These are phyloP conservation scores for Pomatorhinus ruficollis DNA, from an alignment of 2,113 vertebrate genomes.

Conservation along the genomic window DNA sequence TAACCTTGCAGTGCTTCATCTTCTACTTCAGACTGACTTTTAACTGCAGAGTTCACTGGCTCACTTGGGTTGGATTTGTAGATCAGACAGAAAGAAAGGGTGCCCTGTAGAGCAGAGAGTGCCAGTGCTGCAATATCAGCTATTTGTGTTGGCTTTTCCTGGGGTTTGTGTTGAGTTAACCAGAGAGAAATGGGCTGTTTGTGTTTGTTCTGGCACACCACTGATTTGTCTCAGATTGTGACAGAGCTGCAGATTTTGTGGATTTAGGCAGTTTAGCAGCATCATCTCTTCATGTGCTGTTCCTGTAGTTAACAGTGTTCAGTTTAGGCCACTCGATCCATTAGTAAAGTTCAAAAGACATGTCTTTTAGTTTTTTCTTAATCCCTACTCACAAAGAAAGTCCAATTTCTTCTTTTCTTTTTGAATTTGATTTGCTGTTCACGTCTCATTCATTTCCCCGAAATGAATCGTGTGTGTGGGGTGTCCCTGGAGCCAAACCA, in stretches of 20 bases:
- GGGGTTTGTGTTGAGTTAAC: not conserved
- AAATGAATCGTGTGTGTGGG: not conserved
- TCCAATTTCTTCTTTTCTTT: not conserved
- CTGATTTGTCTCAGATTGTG: not conserved
- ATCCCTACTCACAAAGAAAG: not conserved
- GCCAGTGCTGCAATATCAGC: not conserved
- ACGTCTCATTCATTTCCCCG: not conserved
- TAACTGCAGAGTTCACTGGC: not conserved
- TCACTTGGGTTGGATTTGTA: not conserved
- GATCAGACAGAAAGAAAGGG: not conserved
- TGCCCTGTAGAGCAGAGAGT: not conserved
- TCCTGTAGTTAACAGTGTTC: not conserved
- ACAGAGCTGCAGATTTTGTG: not conserved
- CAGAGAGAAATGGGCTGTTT: not conserved
- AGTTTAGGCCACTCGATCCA: not conserved
- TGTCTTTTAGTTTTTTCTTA: not conserved
- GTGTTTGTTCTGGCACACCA: not conserved
- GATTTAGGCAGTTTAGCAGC: not conserved
- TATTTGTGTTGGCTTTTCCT: not conserved
- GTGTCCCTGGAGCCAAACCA: not conserved
- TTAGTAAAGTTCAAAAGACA: not conserved
- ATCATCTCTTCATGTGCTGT: fast-evolving
- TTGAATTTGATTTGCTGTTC: not conserved
- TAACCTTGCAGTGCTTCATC: not conserved
- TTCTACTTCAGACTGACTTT: not conserved